These are phyloP conservation scores for Drosophila maculinotata DNA, from an alignment of 2,888 invertebrate genomes.

Conservation along the genomic window DNA sequence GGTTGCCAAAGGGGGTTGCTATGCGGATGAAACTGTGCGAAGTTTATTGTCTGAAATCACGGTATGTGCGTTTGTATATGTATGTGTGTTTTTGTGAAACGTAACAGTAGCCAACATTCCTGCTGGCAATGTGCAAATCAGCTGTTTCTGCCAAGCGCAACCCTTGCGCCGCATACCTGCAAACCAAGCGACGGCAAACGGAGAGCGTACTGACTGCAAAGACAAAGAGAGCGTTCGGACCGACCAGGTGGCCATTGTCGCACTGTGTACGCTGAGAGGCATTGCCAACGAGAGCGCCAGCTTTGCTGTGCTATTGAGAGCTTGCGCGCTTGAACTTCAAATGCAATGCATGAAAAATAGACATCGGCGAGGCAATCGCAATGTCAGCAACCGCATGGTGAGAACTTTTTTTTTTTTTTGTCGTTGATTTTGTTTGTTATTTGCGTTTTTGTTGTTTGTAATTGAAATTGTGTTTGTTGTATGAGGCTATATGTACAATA, in stretches of 20 bases:
- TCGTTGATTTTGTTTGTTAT: slow-evolving; percentile 35
- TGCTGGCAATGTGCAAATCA: slow-evolving; percentile 54
- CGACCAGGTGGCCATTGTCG: slow-evolving; percentile 35
- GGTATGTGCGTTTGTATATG: background rate
- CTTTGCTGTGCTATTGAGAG: slow-evolving; percentile 30
- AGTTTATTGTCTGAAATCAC: slow-evolving; percentile 45
- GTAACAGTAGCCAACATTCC: slow-evolving; percentile 44
- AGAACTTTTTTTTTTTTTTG: slow-evolving; percentile 36
- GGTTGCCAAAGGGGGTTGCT: slow-evolving; percentile 49
- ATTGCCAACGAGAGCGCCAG: slow-evolving; percentile 9
- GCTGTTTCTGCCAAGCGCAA: slow-evolving; percentile 54
- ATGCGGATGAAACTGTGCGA: slow-evolving; percentile 32
- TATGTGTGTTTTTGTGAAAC: slow-evolving; percentile 23
- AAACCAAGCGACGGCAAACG: slow-evolving; percentile 11
- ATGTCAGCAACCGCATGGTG: slow-evolving; percentile 59
- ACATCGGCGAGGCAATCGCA: slow-evolving; percentile 47
- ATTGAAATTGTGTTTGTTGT: slow-evolving; percentile 52
- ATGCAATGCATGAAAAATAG: slow-evolving; percentile 61
- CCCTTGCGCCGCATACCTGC: slow-evolving; percentile 55
- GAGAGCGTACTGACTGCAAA: slow-evolving; percentile 18
- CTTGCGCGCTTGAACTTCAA: slow-evolving; percentile 77
- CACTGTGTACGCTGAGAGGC: slow-evolving; percentile 11
- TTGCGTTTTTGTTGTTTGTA: slow-evolving; percentile 37
- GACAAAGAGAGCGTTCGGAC: slow-evolving; percentile 29
- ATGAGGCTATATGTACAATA: slow-evolving; percentile 47